Base-by-base conservation (phyloP, 2,797 vertebrate species). In the Lepidocolaptes lacrymiger region DNA sequence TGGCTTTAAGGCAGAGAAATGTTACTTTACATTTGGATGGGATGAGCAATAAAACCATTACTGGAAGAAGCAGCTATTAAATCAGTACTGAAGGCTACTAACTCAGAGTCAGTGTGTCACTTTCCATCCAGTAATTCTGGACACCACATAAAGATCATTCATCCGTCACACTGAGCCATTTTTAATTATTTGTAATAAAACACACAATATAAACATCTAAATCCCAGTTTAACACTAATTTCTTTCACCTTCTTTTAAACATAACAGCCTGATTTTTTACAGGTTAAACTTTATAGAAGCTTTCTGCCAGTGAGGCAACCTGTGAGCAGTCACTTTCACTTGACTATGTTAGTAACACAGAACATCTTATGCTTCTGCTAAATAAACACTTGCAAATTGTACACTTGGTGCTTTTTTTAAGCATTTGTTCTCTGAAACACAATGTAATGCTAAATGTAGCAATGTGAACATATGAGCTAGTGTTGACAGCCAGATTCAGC, bases 401-500 rank as follows among this genome's bases (percentile, higher is more conserved):
- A 46, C 41, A 39, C 23, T 63, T 36, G 52, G 48, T 62, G 46
- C 3, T 24, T 88, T 82, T 82, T 84, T 72, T 32, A 62, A 67
- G 13, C 17, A 14, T 46, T 84, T 61, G 11, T 68, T 69, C 54
- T 85, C 76, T 2, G 0, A 74, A 92, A 85, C 30, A 82, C 34
- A 17, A 39, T 64, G 77, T 52, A 63, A 75, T 69, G 83, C 74
- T 91, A 84, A 75, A 81, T 67, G 77, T 64, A 87, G 89, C 81
- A 93, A 80, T 3, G n/a, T 39, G 76, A 92, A 59, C 91, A 94
- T 88, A 91, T 12, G 92, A 96, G 51, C 52, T 72, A 64, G 26
- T 24, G 34, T 44, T 91, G 76, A 59, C 36, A 92, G 91, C 82
- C 91, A 96, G 80, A 86, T 72, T 91, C 68, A 67, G 63, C 83